Base-by-base conservation (phyloP, 1,140 invertebrate species). In the Elymnias hypermnestra region DNA sequence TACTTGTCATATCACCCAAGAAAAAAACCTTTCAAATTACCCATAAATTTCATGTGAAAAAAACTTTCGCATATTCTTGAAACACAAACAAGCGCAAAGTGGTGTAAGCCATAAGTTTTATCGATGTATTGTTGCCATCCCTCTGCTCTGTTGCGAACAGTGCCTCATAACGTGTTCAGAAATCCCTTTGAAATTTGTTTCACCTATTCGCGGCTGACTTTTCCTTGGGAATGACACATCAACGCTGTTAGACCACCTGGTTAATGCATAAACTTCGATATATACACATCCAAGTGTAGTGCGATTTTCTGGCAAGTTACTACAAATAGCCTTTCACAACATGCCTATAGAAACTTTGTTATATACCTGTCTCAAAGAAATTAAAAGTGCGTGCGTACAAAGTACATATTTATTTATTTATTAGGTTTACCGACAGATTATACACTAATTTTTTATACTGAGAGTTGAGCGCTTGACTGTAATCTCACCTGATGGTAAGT, bases 81-180 rank as follows among this genome's bases (percentile, higher is more conserved):
- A 61, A 40, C 56, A 42, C 55, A 64, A 71, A 72, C 65, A 66
- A 60, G 56, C 55, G 47, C 46, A 57, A 51, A 55, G 51, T 58
- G 47, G 52, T 60, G 57, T 53, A 53, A 51, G 57, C 65, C 60
- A 72, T 75, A 68, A 69, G 47, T 78, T 83, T 83, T 83, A 79
- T 79, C 63, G 72, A 41, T 41, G 60, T 72, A 83, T 83, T 83
- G 77, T 82, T 75, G 53, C 53, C 61, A 65, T 52, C 59, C 41
- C 53, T 33, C 42, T 57, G 53, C 53, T 29, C 8, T 50, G 45
- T 31, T 45, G 50, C 39, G 64, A 83, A 83, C 74, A 78, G 72
- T 65, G 39, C 54, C 22, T 60, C 70, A 73, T 79, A 76, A 77
- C 58, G 35, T 38, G 47, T 54, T 52, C 51, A 64, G 46, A 45